Base-by-base conservation (phyloP, 2,797 vertebrate genomes). In the Crocidura indochinensis region DNA sequence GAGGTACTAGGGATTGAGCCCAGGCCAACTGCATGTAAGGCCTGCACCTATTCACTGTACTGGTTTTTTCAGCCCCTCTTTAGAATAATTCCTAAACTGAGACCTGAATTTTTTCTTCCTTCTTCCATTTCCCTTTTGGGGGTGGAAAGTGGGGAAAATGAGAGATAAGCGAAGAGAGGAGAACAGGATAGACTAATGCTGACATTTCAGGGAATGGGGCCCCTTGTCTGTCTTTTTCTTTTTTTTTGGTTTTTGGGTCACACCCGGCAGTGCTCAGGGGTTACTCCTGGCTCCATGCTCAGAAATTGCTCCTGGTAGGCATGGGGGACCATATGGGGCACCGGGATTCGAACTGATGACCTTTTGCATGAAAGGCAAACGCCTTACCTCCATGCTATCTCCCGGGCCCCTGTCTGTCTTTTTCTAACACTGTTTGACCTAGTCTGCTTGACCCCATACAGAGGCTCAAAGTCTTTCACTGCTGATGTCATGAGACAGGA, bases 61-160 rank as follows among this genome's bases (percentile, higher is more conserved):
- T 60, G 20, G n/a, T n/a, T 60, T 60, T 6, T 20, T 60, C 56
- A 60, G 56, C 11, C 15, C 56, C 56, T 64, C n/a, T 75, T 77
- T 67, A n/a, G 44, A 68, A 17, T 82, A 71, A 75, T 67, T 90
- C 68, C 31, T 79, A 64, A 75, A 64, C 10, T 44, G 6, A 68
- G 65, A 14, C 65, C 82, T 90, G 44, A 20, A 67, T 60, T 87
- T 68, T 82, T 17, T 72, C 27, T 64, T 7, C 73, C 46, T 65
- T 85, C 11, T 26, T 56, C 27, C 8, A 14, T 49, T 29, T 27
- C 26, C 47, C 44, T 38, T 84, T 51, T 44, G 22, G 68, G 8
- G 24, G 6, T 27, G 24, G 62, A 24, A 68, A 8, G 19, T 10
- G 26, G 62, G 29, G 76, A 7, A 38, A 20, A 12, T 85, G n/a